Evolutionary conservation across 2,888 invertebrate genomes (phyloP), one percentile per base, ranked within the genome.

Genomic region (Sericinus montela): DNA sequence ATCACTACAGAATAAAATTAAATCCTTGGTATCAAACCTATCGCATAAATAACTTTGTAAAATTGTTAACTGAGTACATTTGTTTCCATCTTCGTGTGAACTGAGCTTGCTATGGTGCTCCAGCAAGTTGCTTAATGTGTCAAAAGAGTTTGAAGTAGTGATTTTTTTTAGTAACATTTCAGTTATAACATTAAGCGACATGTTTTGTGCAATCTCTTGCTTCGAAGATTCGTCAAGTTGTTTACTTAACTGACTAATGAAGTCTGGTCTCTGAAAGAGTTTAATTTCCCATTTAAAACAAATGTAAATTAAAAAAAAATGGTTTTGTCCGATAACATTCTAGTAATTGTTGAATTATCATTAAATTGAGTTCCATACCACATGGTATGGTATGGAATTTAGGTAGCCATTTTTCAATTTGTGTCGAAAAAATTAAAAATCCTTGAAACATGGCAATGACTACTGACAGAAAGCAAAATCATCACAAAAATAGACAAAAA

Each of bases 231-330:
- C 60, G 40, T 72, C 65, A 45, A 84, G 56, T 45, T 67, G 59
- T 23, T 64, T 57, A 23, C 61, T 40, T n/a, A 85, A 63, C 35
- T 63, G 61, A 19, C 63, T 60, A 6, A 79, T 48, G 40, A 80
- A 84, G 59, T 86, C 82, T 13, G 64, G 54, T 63, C 70, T 71
- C 86, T 87, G 75, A 14, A 79, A 80, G 5, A 52, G 48, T 10
- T 7, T 37, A n/a, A n/a, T n/a, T n/a, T n/a, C n/a, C n/a, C n/a
- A n/a, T n/a, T n/a, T n/a, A n/a, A n/a, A n/a, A n/a, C 41, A 39
- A 14, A 15, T 37, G 13, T 14, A 4, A 38, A 11, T 19, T 25
- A 25, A 5, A 25, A 25, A n/a, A n/a, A n/a, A n/a, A n/a, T n/a
- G n/a, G n/a, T n/a, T n/a, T n/a, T n/a, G n/a, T n/a, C n/a, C n/a